Evolutionary conservation across 2,888 invertebrate species (phyloP), one percentile per base, ranked within the genome.

Genomic region (Acleris laterana): DNA sequence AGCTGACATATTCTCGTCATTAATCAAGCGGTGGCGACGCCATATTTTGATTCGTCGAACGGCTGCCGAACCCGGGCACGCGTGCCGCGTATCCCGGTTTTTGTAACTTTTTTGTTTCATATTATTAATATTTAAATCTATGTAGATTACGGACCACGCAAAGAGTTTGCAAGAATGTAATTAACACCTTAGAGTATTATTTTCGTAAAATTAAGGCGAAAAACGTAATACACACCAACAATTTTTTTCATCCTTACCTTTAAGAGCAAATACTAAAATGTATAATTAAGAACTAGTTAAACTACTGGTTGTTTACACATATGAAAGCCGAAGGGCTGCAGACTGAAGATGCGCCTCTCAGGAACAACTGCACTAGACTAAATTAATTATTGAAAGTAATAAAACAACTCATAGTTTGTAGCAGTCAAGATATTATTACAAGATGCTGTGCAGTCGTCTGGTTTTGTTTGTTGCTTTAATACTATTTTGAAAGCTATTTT

Each of bases 1-100:
- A 87, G 88, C 83, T 90, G 92, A 92, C 89, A 89, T 89, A 93
- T 91, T 84, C 85, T 79, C 77, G 81, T 84, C 90, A 89, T 92
- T 91, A 89, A 90, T 92, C 90, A 89, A 80, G 80, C 83, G 51
- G 50, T 59, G 62, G 66, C 62, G 67, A 58, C 62, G 62, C 62
- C 67, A 58, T 67, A 62, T 59, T 67, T 62, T 67, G 62, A 67
- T 67, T 67, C 58, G 68, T 68, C 68, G 64, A 68, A 68, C 62
- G 46, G 56, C 61, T 66, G 63, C 64, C 56, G 57, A 68, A 64
- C 66, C 61, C 64, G 38, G 60, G 48, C 58, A 62, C 64, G 51
- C 65, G 65, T 68, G 68, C 62, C 66, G 48, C 49, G 49, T 67
- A 61, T 38, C 38, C 22, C 22, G 25, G 25, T 56, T 52, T 46